Evolutionary conservation across 1,140 invertebrate species (phyloP), one percentile per base, ranked within the genome.

Genomic region (Dendroctonus valens): DNA sequence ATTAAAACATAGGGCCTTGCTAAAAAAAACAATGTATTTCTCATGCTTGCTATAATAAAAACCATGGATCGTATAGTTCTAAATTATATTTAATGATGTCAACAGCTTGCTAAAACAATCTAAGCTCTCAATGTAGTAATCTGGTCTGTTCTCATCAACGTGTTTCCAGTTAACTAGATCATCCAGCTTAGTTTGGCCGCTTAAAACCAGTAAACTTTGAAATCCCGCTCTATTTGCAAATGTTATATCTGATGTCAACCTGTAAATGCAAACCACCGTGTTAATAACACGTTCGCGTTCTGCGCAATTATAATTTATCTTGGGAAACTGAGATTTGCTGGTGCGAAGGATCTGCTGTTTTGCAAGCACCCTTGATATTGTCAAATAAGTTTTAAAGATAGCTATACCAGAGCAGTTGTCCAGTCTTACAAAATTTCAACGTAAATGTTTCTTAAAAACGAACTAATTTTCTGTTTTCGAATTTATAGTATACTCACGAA

Each of bases 131-230:
- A 67, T 41, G 58, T 67, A 67, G 49, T 61, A 67, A 51, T 67
- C 42, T 3, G 65, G 65, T 62, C 54, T 26, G 11, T 61, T 55
- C 9, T 67, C 65, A 9, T 61, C 59, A 5, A 14, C 14, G 37
- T 57, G 59, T 37, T 41, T 61, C 65, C 65, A 67, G 41, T 67
- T 67, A 6, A 58, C 51, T n/a, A 67, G 26, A 38, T 67, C 65
- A 26, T 67, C 65, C 41, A 62, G 41, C 53, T 67, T 67, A 4
- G 65, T 67, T 38, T 61, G 58, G 5, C 65, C 65, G 51, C 41
- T 67, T 8, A 67, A 54, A 6, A 67, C 65, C 6, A 62, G 14
- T 50, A 67, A 44, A 42, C 65, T 67, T 41, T 67, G 65, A 49
- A 61, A 67, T 49, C 57, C 51, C 0, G 59, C 52, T 55, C 11